These are phyloP conservation scores for Holacanthus passer DNA, from an alignment of 2,113 vertebrate species.

Conservation along the genomic window DNA sequence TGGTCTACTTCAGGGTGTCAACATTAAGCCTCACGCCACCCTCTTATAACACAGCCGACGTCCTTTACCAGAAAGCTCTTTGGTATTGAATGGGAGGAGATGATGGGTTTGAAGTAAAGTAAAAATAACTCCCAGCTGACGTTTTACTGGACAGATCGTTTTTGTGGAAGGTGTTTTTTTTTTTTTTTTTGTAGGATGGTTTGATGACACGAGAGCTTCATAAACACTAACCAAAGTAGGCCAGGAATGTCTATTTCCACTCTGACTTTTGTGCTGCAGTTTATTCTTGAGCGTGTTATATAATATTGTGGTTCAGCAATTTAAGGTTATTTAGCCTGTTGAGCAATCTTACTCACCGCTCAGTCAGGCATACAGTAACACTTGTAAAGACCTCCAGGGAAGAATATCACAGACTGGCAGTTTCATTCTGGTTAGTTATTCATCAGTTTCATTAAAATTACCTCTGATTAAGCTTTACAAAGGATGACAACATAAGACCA, in stretches of 20 bases:
- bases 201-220: constrained; percentile 18
- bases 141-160: constrained; percentile 7
- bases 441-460: background rate
- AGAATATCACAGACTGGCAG: constrained; percentile 1
- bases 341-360: background rate
- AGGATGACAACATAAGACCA: no score
- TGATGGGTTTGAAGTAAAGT: constrained; percentile 15
- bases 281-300: constrained; percentile 16
- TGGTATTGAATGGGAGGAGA: constrained; percentile 11
- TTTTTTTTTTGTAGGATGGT: no score
- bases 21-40: constrained; percentile 10
- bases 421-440: background rate
- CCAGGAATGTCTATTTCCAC: constrained; percentile 29
- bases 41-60: constrained; percentile 24
- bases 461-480: background rate
- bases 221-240: constrained; percentile 28
- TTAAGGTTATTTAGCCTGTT: constrained; percentile 16
- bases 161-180: constrained; percentile 43
- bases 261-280: constrained; percentile 5
- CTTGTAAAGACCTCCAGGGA: background rate
- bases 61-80: background rate
- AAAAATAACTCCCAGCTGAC: constrained; percentile 47
- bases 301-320: constrained; percentile 13
- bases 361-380: background rate
- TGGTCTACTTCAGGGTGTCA: constrained; percentile 28